phyloP scores from a whole-genome alignment of 2,113 vertebrate genomes.

The Oreochromis niloticus region DNA sequence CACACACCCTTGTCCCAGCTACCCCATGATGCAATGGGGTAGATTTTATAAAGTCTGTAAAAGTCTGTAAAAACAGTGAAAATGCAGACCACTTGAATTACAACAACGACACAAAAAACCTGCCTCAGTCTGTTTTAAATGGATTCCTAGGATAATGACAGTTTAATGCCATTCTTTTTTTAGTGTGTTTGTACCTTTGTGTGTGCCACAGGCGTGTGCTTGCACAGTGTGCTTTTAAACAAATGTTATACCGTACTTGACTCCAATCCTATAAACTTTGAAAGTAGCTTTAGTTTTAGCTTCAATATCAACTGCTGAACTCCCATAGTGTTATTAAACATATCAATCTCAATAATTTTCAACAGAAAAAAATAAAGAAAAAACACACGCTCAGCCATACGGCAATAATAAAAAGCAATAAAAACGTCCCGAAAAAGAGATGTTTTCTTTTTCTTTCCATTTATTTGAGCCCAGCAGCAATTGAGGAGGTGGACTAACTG shows the following conservation, averaged over 20 bases:
- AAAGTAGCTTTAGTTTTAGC: constrained; percentile 9
- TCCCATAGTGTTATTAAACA: constrained; percentile 46
- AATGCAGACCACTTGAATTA: neutral
- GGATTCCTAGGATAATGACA: neutral
- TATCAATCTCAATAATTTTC: constrained; percentile 43
- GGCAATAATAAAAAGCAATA: constrained; percentile 68
- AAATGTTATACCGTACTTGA: neutral
- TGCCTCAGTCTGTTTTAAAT: neutral
- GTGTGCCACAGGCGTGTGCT: neutral
- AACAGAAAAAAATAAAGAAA: neutral
- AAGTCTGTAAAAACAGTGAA: neutral
- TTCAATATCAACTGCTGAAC: constrained; percentile 8
- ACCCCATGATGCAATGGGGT: neutral
- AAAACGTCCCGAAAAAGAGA: constrained; percentile 20
- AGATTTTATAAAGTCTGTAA: neutral
- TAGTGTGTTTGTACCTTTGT: neutral
- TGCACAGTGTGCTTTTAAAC: neutral
- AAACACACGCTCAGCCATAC: constrained; percentile 2
- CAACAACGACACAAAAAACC: neutral
- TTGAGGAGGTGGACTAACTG: constrained; percentile 13
- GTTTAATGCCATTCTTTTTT: neutral
- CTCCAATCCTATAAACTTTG: neutral
- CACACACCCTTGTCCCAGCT: neutral
- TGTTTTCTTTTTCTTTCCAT: constrained; percentile 46
- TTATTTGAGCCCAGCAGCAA: constrained; percentile 58